Base-by-base conservation (phyloP, 2,888 invertebrate species). In the Apocheima hispidaria region DNA sequence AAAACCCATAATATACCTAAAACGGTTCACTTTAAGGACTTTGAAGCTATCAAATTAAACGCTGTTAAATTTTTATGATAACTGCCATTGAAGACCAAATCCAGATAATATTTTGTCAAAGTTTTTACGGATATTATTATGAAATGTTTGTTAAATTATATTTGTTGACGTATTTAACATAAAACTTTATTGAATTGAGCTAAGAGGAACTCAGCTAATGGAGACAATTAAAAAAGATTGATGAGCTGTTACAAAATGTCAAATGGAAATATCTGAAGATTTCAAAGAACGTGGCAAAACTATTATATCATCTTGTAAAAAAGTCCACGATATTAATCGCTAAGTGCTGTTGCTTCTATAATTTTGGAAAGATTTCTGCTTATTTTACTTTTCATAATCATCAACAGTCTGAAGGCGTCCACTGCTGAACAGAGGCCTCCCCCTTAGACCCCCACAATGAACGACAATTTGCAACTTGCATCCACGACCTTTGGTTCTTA, bases 1-100 rank as follows among this genome's bases (percentile, higher is more conserved):
- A 70, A 74, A 74, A 74, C 53, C 58, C 66, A 74, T 78, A 72
- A 77, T 55, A 65, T 36, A 36, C 70, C 77, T 64, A 71, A 79
- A 73, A 72, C 60, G 72, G 75, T 41, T 64, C 60, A 63, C 60
- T 49, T 28, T 36, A 54, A 51, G 23, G 50, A 62, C 65, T 63
- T 65, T 56, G 7, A 30, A 63, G 70, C 65, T 68, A 63, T 75
- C 68, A 75, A 75, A 75, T 75, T 74, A 73, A 78, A 74, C 70
- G 70, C 56, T 66, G 69, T 60, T 43, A 69, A 67, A 67, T 72
- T 77, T 73, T 72, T 75, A 73, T 72, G 63, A 60, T 48, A 48
- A 55, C 44, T 28, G 51, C 63, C 60, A 50, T 54, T 68, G 67
- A 57, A 54, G 55, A 33, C 66, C 63, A 52, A 56, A 72, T 67